A percentile compares a stretch with the other conserved stretches of the same genome.
phyloP scores from a whole-genome alignment of 2,888 invertebrate species.

The Mamestra brassicae region DNA sequence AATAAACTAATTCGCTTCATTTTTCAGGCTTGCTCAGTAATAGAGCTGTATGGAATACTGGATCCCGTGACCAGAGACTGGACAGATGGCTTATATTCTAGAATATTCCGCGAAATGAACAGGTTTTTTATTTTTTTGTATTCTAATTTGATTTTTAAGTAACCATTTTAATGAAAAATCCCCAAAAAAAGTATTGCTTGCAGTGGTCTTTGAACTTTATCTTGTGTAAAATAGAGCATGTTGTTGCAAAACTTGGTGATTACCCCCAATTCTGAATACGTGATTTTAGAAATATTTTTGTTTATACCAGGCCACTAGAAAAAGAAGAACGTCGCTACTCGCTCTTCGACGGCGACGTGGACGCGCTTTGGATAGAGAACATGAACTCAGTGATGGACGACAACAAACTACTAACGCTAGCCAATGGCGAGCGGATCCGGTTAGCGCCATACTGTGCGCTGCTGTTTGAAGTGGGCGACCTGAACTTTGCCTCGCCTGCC shows the following conservation, averaged over 20 bases:
- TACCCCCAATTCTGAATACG: too few relatives aligned
- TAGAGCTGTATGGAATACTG: slow-evolving; percentile 97
- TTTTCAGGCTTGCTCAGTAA: slow-evolving; percentile 95
- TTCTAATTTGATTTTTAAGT: too few relatives aligned
- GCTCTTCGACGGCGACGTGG: slow-evolving; percentile 98
- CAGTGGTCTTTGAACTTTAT: background rate
- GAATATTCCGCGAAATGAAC: slow-evolving; percentile 97
- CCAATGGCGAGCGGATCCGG: slow-evolving; percentile 97
- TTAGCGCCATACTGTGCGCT: slow-evolving; percentile 95
- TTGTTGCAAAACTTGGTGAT: background rate
- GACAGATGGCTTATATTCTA: slow-evolving; percentile 97
- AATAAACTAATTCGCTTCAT: too few relatives aligned
- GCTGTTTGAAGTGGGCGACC: slow-evolving; percentile 97
- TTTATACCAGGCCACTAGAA: slow-evolving; percentile 92
- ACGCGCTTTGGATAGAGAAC: slow-evolving; percentile 98
- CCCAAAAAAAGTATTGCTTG: too few relatives aligned
- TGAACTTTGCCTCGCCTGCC: slow-evolving; percentile 97
- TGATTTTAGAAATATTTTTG: too few relatives aligned
- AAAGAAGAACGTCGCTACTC: slow-evolving; percentile 95
- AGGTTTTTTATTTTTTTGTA: slow-evolving; percentile 82
- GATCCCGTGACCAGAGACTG: slow-evolving; percentile 97
- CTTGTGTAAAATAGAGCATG: background rate
- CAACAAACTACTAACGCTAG: slow-evolving; percentile 96
- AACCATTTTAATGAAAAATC: too few relatives aligned
- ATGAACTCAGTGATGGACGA: slow-evolving; percentile 99